These are phyloP conservation scores for Oopsacas minuta DNA, from an alignment of 37 sponge, comb jelly and placozoan genomes.

Conservation along the genomic window DNA sequence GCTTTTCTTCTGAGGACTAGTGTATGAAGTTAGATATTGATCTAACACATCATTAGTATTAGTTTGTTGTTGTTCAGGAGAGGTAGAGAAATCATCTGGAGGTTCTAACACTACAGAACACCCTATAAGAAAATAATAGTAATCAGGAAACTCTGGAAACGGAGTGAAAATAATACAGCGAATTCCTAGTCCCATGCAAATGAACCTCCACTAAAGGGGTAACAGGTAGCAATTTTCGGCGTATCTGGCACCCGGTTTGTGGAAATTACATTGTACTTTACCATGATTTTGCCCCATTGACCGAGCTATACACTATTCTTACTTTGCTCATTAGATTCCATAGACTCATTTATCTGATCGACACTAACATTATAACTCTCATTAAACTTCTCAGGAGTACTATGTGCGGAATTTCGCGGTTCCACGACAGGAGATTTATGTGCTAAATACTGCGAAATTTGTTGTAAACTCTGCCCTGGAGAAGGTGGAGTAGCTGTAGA, in stretches of 20 bases:
- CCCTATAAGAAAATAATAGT: too few species aligned
- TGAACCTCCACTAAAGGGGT: too few species aligned
- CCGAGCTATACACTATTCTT: too few species aligned
- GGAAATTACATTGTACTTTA: too few species aligned
- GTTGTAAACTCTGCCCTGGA: background rate
- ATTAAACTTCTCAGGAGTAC: background rate
- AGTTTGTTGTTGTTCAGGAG: background rate
- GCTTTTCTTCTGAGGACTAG: background rate
- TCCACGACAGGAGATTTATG: background rate
- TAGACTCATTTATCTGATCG: background rate
- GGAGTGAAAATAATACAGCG: too few species aligned
- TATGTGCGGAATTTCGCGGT: background rate
- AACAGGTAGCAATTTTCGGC: too few species aligned
- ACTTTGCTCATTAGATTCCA: background rate
- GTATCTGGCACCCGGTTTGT: too few species aligned
- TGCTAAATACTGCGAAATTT: background rate
- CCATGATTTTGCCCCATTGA: too few species aligned
- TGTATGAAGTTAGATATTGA: background rate
- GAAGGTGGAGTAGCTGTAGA: background rate
- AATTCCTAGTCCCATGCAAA: too few species aligned
- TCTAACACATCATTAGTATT: background rate
- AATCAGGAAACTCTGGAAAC: too few species aligned
- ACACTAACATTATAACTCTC: background rate
- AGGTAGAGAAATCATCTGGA: background rate
- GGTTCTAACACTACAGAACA: background rate